Conservation (phyloP, 2,888 invertebrate genomes). For the Drosophila nigricruria region DNA sequence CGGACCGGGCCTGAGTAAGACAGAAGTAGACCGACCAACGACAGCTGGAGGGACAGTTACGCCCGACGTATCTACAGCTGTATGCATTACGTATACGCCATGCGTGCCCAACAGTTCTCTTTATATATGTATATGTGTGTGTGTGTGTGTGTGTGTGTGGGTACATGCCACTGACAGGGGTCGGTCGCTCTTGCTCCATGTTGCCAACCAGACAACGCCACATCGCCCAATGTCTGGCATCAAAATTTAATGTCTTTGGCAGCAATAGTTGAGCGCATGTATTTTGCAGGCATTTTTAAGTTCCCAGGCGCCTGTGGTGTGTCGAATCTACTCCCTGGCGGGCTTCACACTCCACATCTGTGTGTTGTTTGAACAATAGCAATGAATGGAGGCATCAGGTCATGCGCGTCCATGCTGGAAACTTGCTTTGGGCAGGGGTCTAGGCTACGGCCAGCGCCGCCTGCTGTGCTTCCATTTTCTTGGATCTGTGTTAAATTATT, state of each 20-base stretch:
- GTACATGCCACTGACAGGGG: slow-evolving; percentile 43
- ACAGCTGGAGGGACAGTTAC: slow-evolving; percentile 55
- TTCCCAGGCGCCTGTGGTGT: slow-evolving; percentile 28
- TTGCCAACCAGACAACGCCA: slow-evolving; percentile 30
- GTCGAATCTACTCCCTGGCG: slow-evolving; percentile 17
- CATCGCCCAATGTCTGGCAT: slow-evolving; percentile 50
- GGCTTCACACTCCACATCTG: slow-evolving; percentile 7
- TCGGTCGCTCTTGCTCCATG: slow-evolving; percentile 36
- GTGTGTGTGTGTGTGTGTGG: background rate
- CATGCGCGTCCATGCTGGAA: slow-evolving; percentile 10
- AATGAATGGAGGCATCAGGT: slow-evolving; percentile 19
- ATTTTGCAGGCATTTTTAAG: slow-evolving; percentile 62
- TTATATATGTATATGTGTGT: background rate
- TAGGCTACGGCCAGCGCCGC: background rate
- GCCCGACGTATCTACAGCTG: slow-evolving; percentile 54
- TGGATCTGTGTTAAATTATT: slow-evolving; percentile 9
- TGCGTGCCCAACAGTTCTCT: slow-evolving; percentile 50
- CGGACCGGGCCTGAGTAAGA: background rate
- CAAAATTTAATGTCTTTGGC: slow-evolving; percentile 72
- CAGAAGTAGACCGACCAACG: slow-evolving; percentile 16
- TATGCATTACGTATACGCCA: slow-evolving; percentile 68
- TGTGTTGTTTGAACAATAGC: slow-evolving; percentile 28
- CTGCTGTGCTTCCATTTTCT: slow-evolving; percentile 21
- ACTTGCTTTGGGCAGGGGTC: slow-evolving; percentile 1
- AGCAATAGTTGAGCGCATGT: slow-evolving; percentile 62